Conservation (phyloP, 2,888 invertebrate species). For the Ctenicera cuprea region DNA sequence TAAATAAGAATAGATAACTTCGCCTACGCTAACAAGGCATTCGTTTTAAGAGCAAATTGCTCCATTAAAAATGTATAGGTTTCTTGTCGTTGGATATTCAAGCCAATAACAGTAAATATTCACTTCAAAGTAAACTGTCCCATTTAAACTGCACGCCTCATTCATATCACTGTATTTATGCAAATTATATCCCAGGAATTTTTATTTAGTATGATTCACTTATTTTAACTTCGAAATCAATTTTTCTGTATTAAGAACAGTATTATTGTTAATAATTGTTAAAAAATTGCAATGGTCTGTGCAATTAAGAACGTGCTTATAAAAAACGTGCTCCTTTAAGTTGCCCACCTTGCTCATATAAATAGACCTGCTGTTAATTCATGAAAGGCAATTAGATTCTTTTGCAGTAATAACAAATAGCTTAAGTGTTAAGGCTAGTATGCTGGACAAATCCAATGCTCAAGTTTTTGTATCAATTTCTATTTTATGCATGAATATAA, state of each 20-base stretch:
- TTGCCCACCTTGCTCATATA: neutral
- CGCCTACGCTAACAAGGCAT: neutral
- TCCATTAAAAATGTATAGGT: neutral
- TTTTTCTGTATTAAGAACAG: no score
- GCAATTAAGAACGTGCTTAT: neutral
- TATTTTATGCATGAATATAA: no score
- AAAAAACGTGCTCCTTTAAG: neutral
- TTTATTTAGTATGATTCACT: no score
- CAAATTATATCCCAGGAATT: no score
- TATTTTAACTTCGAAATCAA: no score
- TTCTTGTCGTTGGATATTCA: neutral
- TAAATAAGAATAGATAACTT: constrained; percentile 11
- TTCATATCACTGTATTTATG: no score
- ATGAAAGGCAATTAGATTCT: neutral
- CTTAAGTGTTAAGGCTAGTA: neutral
- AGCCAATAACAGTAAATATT: neutral
- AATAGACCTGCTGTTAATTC: constrained; percentile 2
- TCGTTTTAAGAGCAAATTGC: constrained; percentile 3
- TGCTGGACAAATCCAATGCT: no score
- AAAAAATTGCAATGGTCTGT: neutral
- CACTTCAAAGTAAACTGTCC: neutral
- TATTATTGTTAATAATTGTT: neutral
- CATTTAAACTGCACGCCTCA: no score
- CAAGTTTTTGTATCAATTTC: no score
- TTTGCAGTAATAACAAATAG: neutral